Evolutionary conservation across 2,113 vertebrate species (phyloP).

Genomic region (Vanacampus margaritifer): DNA sequence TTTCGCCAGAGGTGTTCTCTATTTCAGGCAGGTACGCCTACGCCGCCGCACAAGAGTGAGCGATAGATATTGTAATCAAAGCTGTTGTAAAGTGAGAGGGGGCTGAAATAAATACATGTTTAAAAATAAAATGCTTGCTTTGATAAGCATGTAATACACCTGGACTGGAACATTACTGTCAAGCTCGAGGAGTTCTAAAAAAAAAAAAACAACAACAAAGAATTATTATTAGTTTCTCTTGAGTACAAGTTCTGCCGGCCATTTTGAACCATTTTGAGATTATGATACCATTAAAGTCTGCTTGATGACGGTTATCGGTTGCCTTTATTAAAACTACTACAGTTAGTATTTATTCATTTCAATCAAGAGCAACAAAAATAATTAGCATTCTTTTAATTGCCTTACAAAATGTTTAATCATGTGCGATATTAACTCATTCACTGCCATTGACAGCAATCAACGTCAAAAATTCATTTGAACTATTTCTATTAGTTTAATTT

Average conservation of each 20-base stretch:
- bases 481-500: no score
- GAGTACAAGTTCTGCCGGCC: constrained; percentile 7
- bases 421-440: no score
- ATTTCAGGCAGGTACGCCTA: neutral
- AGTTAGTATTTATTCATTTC: no score
- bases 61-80: neutral
- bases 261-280: neutral
- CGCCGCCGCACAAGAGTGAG: neutral
- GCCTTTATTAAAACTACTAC: neutral
- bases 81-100: constrained; percentile 1
- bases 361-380: no score
- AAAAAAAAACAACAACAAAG: neutral
- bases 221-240: neutral
- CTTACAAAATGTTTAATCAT: no score
- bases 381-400: no score
- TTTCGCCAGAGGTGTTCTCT: constrained; percentile 3
- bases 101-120: constrained; percentile 5
- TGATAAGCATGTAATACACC: neutral
- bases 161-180: neutral
- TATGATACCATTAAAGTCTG: neutral
- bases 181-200: neutral
- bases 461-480: no score
- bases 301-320: neutral
- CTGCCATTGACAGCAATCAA: no score
- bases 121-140: neutral